These are phyloP conservation scores for Aphelenchoides besseyi DNA, from an alignment of 1,140 invertebrate genomes.

Conservation along the genomic window DNA sequence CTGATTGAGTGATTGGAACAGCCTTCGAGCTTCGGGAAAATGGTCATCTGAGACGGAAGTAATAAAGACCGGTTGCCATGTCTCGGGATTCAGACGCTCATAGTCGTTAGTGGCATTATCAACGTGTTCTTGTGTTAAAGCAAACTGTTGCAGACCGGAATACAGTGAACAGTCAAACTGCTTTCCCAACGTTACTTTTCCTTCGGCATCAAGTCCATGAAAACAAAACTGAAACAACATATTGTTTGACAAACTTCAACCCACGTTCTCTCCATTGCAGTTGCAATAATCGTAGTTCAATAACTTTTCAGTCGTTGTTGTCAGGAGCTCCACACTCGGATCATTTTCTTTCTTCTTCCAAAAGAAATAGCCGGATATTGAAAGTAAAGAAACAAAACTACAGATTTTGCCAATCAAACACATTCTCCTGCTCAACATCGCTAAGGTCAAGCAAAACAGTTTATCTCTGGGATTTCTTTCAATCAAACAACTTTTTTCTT, in stretches of 20 bases:
- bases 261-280: conserved; percentile 4
- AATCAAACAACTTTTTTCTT: no score
- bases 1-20: conserved; percentile 2
- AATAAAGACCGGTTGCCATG: conserved; percentile 22
- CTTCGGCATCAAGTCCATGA: neutral
- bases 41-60: conserved; percentile 12
- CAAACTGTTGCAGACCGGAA: neutral
- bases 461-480: no score
- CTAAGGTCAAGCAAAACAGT: no score
- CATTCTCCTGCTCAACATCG: no score
- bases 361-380: no score
- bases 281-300: neutral
- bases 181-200: neutral
- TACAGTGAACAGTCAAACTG: neutral
- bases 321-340: no score
- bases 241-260: conserved; percentile 6
- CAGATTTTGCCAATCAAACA: no score
- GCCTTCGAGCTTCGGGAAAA: conserved; percentile 19
- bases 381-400: no score
- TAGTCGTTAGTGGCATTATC: neutral
- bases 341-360: no score
- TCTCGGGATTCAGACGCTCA: neutral
- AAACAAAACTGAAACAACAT: neutral
- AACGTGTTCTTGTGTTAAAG: neutral
- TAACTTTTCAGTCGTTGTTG: no score